Base-by-base conservation (phyloP, 2,113 vertebrate genomes). In the Prionailurus bengalensis region DNA sequence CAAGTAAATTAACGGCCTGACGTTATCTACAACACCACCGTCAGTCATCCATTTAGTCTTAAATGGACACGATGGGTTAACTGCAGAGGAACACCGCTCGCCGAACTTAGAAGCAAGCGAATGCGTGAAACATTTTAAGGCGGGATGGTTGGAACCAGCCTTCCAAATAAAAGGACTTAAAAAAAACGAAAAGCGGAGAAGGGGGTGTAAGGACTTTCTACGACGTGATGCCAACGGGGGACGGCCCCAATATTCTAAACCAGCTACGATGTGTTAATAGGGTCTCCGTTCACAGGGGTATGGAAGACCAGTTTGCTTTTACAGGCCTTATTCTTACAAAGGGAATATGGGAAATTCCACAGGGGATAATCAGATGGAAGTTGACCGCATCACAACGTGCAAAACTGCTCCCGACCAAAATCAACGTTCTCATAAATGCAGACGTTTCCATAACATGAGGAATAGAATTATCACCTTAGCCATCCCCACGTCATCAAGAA, bases 121-220 rank as follows among this genome's bases (percentile, higher is more conserved):
- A 39, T 5, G 2, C 12, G 61, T 36, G 48, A 84, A 23, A 55
- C 25, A 21, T 29, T 53, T 42, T 16, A 27, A 2, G 2, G 33
- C 10, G 15, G 4, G 11, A 31, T 31, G 10, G 1, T 2, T 15
- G 27, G 25, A 27, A 63, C 27, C 19, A 51, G 36, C 33, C 14
- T 33, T 63, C 31, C 65, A 29, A 31, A 39, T 27, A 53, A 65
- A 53, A 53, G 0, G 21, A 87, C 13, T 36, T 51, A 3, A 17
- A 13, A 7, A 25, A 36, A 16, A 58, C 0, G 17, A 12, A 36
- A 15, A 0, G 53, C 4, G 1, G 53, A 16, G 51, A 45, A 7
- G 10, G 63, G 33, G 33, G 33, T 4, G 12, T 5, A 25, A 1
- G 4, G 12, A 25, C 4, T 1, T 27, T 53, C 33, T 45, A 65